Evolutionary conservation across 2,797 vertebrate genomes (phyloP), one percentile per base, ranked within the genome.

Genomic region (Petrocephalus sullivani): DNA sequence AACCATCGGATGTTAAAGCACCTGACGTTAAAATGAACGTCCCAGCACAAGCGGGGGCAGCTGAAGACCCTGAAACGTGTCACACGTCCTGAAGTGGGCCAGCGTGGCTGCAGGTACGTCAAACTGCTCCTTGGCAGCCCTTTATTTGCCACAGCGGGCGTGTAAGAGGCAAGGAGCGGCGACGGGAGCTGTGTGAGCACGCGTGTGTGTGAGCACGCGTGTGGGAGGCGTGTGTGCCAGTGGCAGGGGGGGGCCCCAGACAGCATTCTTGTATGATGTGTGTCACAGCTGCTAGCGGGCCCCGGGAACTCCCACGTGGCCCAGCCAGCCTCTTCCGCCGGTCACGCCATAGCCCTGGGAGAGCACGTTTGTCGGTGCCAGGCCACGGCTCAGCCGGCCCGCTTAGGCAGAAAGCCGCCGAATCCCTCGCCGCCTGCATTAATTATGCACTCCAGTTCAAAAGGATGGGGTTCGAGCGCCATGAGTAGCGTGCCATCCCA

Each of bases 371-470:
- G 10, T 71, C 4, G 12, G 23, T 10, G 64, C 64, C 21, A 28
- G 37, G 28, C 28, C 4, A 4, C 3, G 28, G 10, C 67, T 37
- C 67, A 16, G 10, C 67, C 28, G 67, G 14, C 1, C 67, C 0
- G 67, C 33, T 33, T 41, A 75, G 71, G 33, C 71, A 75, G 2
- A 46, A 41, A 46, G 33, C 37, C 33, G 71, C 37, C n/a, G 19
- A 78, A 46, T 19, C 71, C 71, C 37, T 46, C 2, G 3, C 16
- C 23, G 10, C n/a, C 49, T 10, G 1, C 14, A 83, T 53, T 83
- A 54, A 83, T 83, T 83, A 83, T 8, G n/a, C n/a, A 83, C 49
- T 28, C n/a, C n/a, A 54, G 81, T 83, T 83, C 9, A 83, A 83
- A 83, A 83, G n/a, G 46, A 21, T 14, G 49, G 81, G 2, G 19